Percentiles rank a stretch among this genome's conserved stretches.
Conservation (phyloP, 2,888 invertebrate genomes). For the Cantharis nigra region DNA sequence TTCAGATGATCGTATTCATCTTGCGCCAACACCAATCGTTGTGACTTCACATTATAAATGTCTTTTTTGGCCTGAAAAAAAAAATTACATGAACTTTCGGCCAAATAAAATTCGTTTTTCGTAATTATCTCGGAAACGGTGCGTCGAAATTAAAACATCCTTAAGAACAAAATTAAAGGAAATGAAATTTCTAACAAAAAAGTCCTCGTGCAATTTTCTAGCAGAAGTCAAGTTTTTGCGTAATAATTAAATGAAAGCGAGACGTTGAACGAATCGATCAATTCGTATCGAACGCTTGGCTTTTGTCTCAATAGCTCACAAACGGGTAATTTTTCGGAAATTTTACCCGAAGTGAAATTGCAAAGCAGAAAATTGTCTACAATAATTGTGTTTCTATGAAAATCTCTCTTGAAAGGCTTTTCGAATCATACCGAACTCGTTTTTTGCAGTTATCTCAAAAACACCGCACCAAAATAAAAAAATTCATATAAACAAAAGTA, state of each 20-base stretch:
- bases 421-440: not conserved
- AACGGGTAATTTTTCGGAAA: not conserved
- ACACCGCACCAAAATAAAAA: not conserved
- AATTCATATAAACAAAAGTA: not conserved
- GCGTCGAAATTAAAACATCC: not conserved
- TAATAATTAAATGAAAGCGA: not conserved
- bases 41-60: constrained; percentile 94
- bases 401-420: no score
- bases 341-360: not conserved
- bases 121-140: not conserved
- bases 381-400: not conserved
- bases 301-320: not conserved
- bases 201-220: not conserved
- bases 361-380: not conserved
- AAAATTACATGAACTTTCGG: not conserved
- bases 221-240: not conserved
- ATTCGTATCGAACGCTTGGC: not conserved
- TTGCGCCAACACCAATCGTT: constrained; percentile 89
- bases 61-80: constrained; percentile 87
- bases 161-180: not conserved
- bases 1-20: constrained; percentile 95
- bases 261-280: not conserved
- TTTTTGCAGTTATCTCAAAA: not conserved
- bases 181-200: not conserved
- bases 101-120: no score